Percentiles rank a stretch among this genome's conserved stretches.
These are phyloP conservation scores for Myiopsitta monachus DNA, from an alignment of 2,113 vertebrate species.

Conservation along the genomic window DNA sequence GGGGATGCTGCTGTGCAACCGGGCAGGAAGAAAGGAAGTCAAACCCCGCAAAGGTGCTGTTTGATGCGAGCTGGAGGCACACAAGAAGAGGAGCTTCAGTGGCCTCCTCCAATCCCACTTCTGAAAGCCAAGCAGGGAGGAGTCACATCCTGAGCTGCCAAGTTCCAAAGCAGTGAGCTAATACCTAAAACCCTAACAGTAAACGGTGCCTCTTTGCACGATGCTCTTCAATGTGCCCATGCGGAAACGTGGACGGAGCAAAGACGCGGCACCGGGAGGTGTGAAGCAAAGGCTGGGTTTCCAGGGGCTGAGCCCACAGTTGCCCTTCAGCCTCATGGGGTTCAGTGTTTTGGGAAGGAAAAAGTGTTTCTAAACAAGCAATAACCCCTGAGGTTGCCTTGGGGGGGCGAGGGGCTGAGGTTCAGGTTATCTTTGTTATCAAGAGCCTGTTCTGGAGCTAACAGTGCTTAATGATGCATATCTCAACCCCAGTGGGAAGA, in stretches of 20 bases:
- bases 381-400: not conserved
- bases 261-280: fast-evolving
- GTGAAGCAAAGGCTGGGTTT: not conserved
- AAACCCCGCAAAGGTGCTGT: not conserved
- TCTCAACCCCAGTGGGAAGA: not conserved
- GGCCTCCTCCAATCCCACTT: not conserved
- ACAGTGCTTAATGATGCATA: not conserved
- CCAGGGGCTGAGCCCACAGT: not conserved
- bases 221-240: fast-evolving
- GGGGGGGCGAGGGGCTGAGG: not conserved
- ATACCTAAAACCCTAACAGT: not conserved
- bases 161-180: not conserved
- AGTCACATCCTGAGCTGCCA: not conserved
- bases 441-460: not conserved
- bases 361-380: not conserved
- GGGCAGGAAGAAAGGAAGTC: not conserved
- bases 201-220: not conserved
- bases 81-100: fast-evolving
- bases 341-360: not conserved
- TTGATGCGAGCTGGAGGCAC: not conserved
- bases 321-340: not conserved
- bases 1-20: not conserved
- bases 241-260: not conserved
- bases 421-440: not conserved
- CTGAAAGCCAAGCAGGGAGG: not conserved